A percentile compares a stretch with the other conserved stretches of the same genome.
These are phyloP conservation scores for Oikopleura dioica DNA, from an alignment of 23 tunicate species.

Conservation along the genomic window DNA sequence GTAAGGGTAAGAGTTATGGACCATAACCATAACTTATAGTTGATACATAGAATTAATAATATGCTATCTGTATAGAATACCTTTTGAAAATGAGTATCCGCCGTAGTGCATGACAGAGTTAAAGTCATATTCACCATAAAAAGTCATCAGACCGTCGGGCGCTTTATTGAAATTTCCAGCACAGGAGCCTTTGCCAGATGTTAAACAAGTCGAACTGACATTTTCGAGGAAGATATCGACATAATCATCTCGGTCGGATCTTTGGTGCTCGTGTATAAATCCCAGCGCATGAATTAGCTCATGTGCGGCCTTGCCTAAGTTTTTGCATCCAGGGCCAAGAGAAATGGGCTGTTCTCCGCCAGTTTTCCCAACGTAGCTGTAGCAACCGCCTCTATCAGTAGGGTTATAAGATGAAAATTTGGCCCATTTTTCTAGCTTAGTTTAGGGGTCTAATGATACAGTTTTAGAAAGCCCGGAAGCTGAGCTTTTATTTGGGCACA, in stretches of 20 bases:
- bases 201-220: conserved; percentile 20
- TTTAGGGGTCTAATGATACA: no score
- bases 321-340: background rate
- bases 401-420: no score
- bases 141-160: background rate
- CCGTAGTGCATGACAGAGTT: conserved; percentile 15
- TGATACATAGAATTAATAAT: no score
- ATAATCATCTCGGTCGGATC: background rate
- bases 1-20: no score
- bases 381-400: conserved; percentile 1
- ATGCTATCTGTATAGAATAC: no score
- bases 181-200: background rate
- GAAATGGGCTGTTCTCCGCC: background rate
- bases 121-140: background rate
- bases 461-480: no score
- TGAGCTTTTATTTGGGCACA: no score
- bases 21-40: no score
- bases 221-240: conserved; percentile 15
- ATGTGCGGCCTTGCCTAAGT: background rate
- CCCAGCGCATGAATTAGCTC: background rate
- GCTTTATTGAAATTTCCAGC: background rate
- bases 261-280: background rate
- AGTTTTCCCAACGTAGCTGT: background rate
- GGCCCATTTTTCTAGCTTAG: no score
- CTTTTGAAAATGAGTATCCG: conserved; percentile 5